Percentiles rank a stretch among this genome's conserved stretches.
Conservation (phyloP, 2,113 vertebrate genomes). For the Podocnemis expansa region DNA sequence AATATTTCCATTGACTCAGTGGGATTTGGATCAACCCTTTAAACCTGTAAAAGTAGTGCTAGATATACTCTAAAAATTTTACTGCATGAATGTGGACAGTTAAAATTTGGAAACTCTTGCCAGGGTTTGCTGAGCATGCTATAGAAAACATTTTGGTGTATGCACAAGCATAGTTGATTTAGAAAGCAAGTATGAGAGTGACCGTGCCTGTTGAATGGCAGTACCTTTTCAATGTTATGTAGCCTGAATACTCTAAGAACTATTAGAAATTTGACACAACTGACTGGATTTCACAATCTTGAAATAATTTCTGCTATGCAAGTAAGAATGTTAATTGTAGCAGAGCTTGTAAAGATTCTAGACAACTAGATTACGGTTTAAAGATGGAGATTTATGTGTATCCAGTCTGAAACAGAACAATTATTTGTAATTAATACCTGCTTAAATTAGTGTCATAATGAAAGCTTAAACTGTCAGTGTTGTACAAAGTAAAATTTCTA, state of each 20-base stretch:
- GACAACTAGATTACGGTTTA: background rate
- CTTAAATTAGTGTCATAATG: background rate
- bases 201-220: background rate
- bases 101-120: background rate
- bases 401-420: background rate
- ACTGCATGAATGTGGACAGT: background rate
- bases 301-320: background rate
- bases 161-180: background rate
- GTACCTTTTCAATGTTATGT: background rate
- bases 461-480: background rate
- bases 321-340: background rate
- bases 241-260: background rate
- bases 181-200: background rate
- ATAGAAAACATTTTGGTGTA: background rate
- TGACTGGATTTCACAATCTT: background rate
- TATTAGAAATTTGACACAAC: background rate
- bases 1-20: background rate
- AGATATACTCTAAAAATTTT: background rate
- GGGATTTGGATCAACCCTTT: background rate
- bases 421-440: background rate
- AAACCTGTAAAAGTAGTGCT: background rate
- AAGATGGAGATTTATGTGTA: background rate
- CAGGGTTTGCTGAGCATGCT: background rate
- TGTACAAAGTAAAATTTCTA: background rate
- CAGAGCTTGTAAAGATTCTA: background rate